Base-by-base conservation (phyloP, 2,888 invertebrate species). In the Chrysolina oricalcia region DNA sequence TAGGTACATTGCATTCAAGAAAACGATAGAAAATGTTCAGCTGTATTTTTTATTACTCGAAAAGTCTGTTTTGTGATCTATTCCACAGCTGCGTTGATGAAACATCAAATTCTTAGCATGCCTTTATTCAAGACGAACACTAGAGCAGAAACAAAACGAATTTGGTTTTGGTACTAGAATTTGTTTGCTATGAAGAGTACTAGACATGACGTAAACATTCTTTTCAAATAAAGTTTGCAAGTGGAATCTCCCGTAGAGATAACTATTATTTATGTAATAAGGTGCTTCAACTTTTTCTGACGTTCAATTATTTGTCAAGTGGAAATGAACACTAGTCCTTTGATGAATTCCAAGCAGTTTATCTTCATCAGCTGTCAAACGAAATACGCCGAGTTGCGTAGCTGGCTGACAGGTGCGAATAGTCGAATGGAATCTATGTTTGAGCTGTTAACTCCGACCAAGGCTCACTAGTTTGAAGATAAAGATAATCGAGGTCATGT, bases 251-350 rank as follows among this genome's bases (percentile, higher is more conserved):
- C 56, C 21, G 46, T 15, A 15, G 35, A 35, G 35, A 35, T 6
- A 48, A 48, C 48, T 48, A 48, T 48, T 48, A 48, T 48, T 46
- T 46, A 17, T 17, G 15, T 48, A 15, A 5, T 17, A n/a, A 48
- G 9, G 48, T 48, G 15, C 19, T n/a, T 17, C 56, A 21, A 56
- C 56, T 56, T 56, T 56, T 56, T 23, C 56, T 21, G 56, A 21
- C 11, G 13, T 56, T 56, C 56, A 56, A 56, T 56, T 56, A 56
- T 56, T 56, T 56, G 56, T 56, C 56, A 56, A 56, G 56, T 23
- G 56, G 56, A 56, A 56, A 56, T 15, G 56, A 56, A 56, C 56
- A 56, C 21, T 56, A 56, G 56, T 13, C 23, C 56, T 19, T 23
- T 21, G 19, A 19, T 13, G 19, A 56, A 19, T 56, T 19, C 56